These are phyloP conservation scores for Drosophila trapezifrons DNA, from an alignment of 1,140 invertebrate genomes.

Conservation along the genomic window DNA sequence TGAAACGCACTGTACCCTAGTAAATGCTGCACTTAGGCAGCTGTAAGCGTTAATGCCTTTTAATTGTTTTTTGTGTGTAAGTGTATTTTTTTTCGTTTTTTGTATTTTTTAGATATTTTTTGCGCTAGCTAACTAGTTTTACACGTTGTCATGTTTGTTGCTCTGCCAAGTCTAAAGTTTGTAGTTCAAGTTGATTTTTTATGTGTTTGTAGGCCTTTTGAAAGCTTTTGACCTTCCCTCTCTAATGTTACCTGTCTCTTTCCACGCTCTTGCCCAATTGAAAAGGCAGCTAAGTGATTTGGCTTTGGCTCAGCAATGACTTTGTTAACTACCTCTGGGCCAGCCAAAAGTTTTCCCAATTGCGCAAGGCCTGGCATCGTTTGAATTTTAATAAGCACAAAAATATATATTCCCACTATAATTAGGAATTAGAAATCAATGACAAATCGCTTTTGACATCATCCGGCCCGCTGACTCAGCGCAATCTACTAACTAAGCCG, in stretches of 20 bases:
- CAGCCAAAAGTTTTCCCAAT: constrained; percentile 62
- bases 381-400: constrained; percentile 29
- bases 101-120: constrained; percentile 44
- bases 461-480: constrained; percentile 31
- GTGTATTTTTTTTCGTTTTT: constrained; percentile 30
- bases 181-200: constrained; percentile 71
- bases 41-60: constrained; percentile 79
- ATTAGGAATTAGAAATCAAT: constrained; percentile 55
- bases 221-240: constrained; percentile 70
- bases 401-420: constrained; percentile 19
- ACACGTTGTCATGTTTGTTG: constrained; percentile 63
- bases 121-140: constrained; percentile 74
- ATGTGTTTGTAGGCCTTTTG: constrained; percentile 67
- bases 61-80: constrained; percentile 56
- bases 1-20: constrained; percentile 41
- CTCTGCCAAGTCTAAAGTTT: constrained; percentile 75
- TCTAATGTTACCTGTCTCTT: constrained; percentile 9
- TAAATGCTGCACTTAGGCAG: constrained; percentile 71
- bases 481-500: constrained; percentile 40
- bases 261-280: constrained; percentile 28
- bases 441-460: constrained; percentile 59
- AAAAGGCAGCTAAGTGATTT: constrained; percentile 65
- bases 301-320: constrained; percentile 66
- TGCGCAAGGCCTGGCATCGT: constrained; percentile 15
- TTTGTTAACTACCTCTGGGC: constrained; percentile 58